Conservation (phyloP, 2,888 invertebrate species). For the Antheraea yamamai region DNA sequence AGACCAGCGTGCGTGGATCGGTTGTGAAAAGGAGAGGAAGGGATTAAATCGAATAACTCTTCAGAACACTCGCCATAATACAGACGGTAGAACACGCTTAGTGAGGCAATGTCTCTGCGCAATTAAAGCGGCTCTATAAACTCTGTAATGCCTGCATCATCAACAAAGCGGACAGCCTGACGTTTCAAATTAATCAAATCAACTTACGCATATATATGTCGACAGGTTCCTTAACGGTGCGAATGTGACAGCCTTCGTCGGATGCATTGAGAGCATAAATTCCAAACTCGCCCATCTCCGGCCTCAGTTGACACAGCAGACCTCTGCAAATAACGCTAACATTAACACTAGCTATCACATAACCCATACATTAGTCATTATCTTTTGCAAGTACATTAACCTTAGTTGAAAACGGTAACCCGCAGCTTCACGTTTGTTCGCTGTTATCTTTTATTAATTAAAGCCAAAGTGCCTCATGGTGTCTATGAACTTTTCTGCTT, state of each 20-base stretch:
- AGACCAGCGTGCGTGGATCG: too few species aligned
- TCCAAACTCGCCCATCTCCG: conserved; percentile 86
- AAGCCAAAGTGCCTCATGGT: background rate
- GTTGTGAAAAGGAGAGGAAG: too few species aligned
- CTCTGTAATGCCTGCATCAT: too few species aligned
- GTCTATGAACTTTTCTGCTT: background rate
- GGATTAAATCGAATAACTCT: too few species aligned
- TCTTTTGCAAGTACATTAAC: background rate
- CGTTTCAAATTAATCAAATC: background rate
- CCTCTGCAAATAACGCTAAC: conserved; percentile 61
- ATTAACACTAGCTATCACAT: background rate
- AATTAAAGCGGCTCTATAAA: too few species aligned
- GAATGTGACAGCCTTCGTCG: conserved; percentile 78
- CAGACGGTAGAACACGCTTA: too few species aligned
- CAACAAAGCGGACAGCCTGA: too few species aligned
- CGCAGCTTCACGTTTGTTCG: background rate
- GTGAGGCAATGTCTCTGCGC: too few species aligned
- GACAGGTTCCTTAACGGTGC: conserved; percentile 84
- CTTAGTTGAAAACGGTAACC: background rate
- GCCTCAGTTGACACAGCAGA: conserved; percentile 82
- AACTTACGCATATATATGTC: conserved; percentile 87
- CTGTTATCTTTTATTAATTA: background rate
- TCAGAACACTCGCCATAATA: too few species aligned
- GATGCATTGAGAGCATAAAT: conserved; percentile 84
- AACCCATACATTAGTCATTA: conserved; percentile 1